Percentiles rank a stretch among this genome's conserved stretches.
Conservation (phyloP, 2,113 vertebrate species). For the Elephantulus edwardii region DNA sequence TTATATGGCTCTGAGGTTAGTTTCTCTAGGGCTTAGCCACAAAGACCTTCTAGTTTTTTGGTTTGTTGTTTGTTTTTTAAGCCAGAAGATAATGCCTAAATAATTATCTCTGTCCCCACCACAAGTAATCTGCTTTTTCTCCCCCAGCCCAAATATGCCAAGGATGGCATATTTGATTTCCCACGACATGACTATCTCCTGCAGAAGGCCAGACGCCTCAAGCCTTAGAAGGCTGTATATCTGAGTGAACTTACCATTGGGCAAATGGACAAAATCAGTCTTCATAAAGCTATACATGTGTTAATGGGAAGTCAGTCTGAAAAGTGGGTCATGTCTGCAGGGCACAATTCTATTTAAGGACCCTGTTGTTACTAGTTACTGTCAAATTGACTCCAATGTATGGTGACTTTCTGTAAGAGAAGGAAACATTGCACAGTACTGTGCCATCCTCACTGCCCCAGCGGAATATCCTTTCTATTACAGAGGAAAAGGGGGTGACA, state of each 20-base stretch:
- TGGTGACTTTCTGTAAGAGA: not conserved
- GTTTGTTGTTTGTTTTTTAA: not conserved
- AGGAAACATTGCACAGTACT: not conserved
- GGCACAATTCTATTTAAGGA: not conserved
- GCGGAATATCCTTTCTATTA: not conserved
- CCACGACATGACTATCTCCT: not conserved
- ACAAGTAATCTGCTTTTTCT: conserved; percentile 65
- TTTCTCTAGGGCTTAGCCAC: conserved; percentile 51
- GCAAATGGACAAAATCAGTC: fast-evolving
- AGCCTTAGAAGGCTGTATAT: not conserved
- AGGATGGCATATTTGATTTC: conserved; percentile 27
- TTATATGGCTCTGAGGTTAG: conserved; percentile 59
- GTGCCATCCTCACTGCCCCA: not conserved
- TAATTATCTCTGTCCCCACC: conserved; percentile 73
- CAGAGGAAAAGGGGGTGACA: not conserved
- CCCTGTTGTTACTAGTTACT: not conserved
- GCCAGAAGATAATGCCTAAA: conserved; percentile 44
- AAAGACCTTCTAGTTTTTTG: not conserved
- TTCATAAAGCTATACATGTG: not conserved
- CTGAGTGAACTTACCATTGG: not conserved
- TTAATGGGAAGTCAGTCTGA: not conserved
- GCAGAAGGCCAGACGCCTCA: not conserved
- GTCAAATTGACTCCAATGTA: not conserved
- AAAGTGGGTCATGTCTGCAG: not conserved
- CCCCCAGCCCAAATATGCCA: conserved; percentile 1